Base-by-base conservation (phyloP, 2,888 invertebrate species). In the Saturnia pavonia region DNA sequence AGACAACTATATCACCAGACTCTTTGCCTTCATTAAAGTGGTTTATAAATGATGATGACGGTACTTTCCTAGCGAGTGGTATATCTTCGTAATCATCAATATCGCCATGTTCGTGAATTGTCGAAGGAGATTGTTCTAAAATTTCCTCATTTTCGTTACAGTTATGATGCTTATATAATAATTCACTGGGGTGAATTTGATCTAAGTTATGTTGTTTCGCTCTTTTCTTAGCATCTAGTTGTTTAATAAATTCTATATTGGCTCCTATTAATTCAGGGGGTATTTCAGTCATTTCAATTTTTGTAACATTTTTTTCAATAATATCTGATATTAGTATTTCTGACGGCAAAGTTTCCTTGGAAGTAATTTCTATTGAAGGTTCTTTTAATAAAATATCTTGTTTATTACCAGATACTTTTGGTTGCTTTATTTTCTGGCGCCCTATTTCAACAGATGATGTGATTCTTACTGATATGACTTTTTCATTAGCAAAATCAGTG, bases 381-480 rank as follows among this genome's bases (percentile, higher is more conserved):
- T 67, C 67, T 65, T 65, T 40, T n/a, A n/a, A n/a, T 40, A 65
- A 19, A 34, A 65, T 9, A n/a, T 65, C 65, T 67, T 75, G 74
- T 71, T 75, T 77, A 71, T 75, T 74, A 51, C 70, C 11, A 54
- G 43, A 48, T 72, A 73, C 71, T 72, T 82, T 60, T 77, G 75
- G 22, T 73, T 75, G 63, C 80, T 86, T 91, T 25, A 78, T 78
- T 77, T 82, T 86, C 11, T 94, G 92, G 70, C 95, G 92, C 3
- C 94, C 95, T 8, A 95, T 92, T 70, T 95, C 95, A 22, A 95
- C 94, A 11, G 95, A 95, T 12, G 95, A 95, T 9, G 95, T 95
- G 71, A 95, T 95, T 80, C 95, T 92, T 65, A 95, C 94, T 54
- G 93, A 92, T 82, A 94, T 94, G 42, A 94, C 90, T 85, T 91